Evolutionary conservation across 2,797 vertebrate genomes (phyloP).

Genomic region (Helicolenus hilgendorfi): DNA sequence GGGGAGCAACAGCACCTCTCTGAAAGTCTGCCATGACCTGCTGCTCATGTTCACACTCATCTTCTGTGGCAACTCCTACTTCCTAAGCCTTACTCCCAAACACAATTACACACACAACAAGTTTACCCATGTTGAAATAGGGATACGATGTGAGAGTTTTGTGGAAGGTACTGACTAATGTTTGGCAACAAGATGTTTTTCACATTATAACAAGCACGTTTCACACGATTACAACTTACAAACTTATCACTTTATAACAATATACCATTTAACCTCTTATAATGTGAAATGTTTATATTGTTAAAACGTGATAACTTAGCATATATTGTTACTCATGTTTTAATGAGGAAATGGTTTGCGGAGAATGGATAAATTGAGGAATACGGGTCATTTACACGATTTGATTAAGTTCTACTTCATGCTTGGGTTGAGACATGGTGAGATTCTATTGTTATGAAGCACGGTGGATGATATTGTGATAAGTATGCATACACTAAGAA

Average conservation of each 20-base stretch:
- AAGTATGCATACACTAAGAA: background rate
- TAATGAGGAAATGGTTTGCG: background rate
- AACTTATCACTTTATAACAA: background rate
- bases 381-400: background rate
- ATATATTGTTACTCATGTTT: background rate
- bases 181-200: background rate
- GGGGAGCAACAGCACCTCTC: slow-evolving; percentile 64
- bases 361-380: background rate
- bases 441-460: background rate
- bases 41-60: slow-evolving; percentile 66
- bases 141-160: background rate
- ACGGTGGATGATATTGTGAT: background rate
- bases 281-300: background rate
- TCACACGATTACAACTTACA: too few species aligned
- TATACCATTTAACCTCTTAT: background rate
- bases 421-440: background rate
- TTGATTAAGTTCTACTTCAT: background rate
- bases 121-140: background rate
- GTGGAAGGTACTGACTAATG: background rate
- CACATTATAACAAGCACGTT: too few species aligned
- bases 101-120: slow-evolving; percentile 10
- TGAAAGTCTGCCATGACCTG: slow-evolving; percentile 68
- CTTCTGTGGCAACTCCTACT: slow-evolving; percentile 57
- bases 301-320: background rate
- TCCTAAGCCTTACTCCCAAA: slow-evolving; percentile 20